Evolutionary conservation across 2,888 invertebrate species (phyloP), one percentile per base, ranked within the genome.

Genomic region (Archaeoteleia sp.): DNA sequence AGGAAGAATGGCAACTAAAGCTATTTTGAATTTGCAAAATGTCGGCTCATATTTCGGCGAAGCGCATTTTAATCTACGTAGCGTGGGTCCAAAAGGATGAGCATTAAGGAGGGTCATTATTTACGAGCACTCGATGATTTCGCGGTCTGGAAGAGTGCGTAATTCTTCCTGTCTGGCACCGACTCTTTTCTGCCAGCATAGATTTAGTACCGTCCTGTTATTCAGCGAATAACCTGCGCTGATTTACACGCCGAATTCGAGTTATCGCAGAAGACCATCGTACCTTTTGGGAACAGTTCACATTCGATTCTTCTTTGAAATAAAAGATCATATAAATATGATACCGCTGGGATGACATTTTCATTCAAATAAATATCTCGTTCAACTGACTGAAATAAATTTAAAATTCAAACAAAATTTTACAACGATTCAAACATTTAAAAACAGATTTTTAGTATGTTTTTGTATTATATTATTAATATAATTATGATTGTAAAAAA

Each of bases 91-190:
- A 53, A 57, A 57, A 43, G 65, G 57, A 65, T 61, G 55, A 69
- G 55, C 54, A 48, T 70, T 67, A 58, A 70, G 55, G 23, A 60
- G 58, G 42, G 25, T 46, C 62, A 63, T 67, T 62, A 70, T 67
- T 70, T 70, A 70, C 62, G 70, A 67, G 53, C 54, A 49, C 42
- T 66, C 67, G 48, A 70, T 70, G 66, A 70, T 67, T 67, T 63
- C 60, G 60, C 63, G 70, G 43, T 40, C 63, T 42, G 60, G 14
- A 34, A 25, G 39, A 53, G 51, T 48, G 67, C 60, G 60, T 51
- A 67, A 67, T 54, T 54, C 43, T 54, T 42, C 30, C 37, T 42
- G 9, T 34, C 53, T 14, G 34, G 43, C 34, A 34, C 42, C 34
- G 32, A 54, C 60, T 57, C 62, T 62, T 58, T 39, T 55, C 55